Evolutionary conservation across 35 echinoderm and acorn worm genomes (phyloP).

Genomic region (Hemicentrotus pulcherrimus): DNA sequence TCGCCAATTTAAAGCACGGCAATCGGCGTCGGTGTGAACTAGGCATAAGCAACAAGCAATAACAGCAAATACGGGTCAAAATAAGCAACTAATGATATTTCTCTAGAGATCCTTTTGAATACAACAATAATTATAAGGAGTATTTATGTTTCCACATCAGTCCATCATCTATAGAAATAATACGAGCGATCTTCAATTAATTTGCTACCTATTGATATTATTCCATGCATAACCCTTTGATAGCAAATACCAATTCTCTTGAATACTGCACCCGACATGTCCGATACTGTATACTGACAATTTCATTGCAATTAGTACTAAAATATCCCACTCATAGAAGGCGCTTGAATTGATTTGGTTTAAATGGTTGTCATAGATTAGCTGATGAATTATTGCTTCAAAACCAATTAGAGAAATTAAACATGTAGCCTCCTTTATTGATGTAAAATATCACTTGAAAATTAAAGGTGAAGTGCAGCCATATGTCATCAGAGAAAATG

Average conservation of each 20-base stretch:
- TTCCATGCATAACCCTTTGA: neutral
- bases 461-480: neutral
- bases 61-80: neutral
- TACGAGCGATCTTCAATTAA: neutral
- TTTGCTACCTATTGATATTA: neutral
- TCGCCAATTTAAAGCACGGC: no score
- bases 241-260: neutral
- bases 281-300: neutral
- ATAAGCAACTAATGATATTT: neutral
- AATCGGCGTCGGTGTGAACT: no score
- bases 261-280: neutral
- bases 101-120: neutral
- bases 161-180: neutral
- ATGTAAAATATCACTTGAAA: neutral
- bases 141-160: neutral
- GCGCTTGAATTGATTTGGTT: neutral
- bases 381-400: neutral
- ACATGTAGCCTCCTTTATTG: neutral
- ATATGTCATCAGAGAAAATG: neutral
- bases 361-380: neutral
- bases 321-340: neutral
- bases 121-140: neutral
- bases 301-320: neutral
- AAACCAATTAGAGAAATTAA: neutral
- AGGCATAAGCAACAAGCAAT: no score